Base-by-base conservation (phyloP, 2,113 vertebrate genomes). In the Crypturellus undulatus region DNA sequence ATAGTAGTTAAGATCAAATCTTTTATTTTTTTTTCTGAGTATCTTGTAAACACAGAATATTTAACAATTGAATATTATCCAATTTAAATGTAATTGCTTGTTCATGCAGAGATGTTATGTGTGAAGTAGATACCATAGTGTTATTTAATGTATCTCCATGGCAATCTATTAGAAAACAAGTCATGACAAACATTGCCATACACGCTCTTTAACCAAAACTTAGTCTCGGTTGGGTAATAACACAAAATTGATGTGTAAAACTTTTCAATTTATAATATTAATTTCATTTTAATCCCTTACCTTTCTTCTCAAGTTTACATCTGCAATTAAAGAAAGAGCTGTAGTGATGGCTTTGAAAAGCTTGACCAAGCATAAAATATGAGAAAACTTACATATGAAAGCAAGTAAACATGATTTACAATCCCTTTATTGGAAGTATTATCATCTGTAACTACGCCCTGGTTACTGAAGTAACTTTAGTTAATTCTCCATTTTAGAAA, bases 31-130 rank as follows among this genome's bases (percentile, higher is more conserved):
- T 21, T 76, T 89, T 67, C 75, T 85, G 40, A 84, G 59, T 78
- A n/a, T 62, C 54, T 91, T 95, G 71, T 52, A 84, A 92, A 93
- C 93, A 62, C 65, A 91, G 72, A 76, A 58, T 56, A 60, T 62
- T 67, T 75, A 91, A 93, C 95, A 95, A 82, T 77, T 93, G 45
- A 58, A 87, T 94, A 91, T 95, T 92, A 96, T 88, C 72, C 68
- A 62, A 49, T 84, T 87, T 56, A 62, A 34, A 38, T 42, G 26
- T 70, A 92, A 90, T 64, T 68, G 15, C 24, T 89, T 83, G 56
- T 12, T 85, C 47, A 47, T 81, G 38, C 54, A 70, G 88, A 89
- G 80, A 87, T 64, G 59, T 3, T 92, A 40, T 12, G 82, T 93
- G 77, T 94, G 64, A 91, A 96, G 75, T 38, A 22, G 22, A 89